Conservation (phyloP, 2,113 vertebrate genomes). For the Rhynchomys soricoides region DNA sequence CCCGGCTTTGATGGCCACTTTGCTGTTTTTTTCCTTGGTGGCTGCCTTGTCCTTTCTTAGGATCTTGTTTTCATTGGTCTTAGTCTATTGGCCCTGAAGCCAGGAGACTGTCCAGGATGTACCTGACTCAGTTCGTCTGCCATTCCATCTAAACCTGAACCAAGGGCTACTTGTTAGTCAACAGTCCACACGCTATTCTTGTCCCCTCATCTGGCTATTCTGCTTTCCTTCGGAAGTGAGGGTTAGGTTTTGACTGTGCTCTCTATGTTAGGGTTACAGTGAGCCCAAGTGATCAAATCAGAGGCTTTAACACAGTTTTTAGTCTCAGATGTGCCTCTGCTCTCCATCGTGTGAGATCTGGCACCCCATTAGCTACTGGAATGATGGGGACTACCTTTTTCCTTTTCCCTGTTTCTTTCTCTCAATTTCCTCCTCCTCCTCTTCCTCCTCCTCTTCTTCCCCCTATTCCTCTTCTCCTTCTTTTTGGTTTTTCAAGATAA, state of each 20-base stretch:
- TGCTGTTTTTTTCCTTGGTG: background rate
- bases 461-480: background rate
- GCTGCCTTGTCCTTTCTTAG: background rate
- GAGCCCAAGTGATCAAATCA: background rate
- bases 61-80: slow-evolving; percentile 12
- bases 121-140: background rate
- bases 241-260: background rate
- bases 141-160: background rate
- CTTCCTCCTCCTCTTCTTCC: background rate
- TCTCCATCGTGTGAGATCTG: background rate
- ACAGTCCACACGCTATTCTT: background rate
- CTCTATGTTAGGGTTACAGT: background rate
- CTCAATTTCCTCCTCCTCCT: background rate
- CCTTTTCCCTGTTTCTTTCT: background rate
- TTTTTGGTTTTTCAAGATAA: background rate
- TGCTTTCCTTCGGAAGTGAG: background rate
- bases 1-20: background rate
- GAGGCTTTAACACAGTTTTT: background rate
- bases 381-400: background rate
- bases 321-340: background rate
- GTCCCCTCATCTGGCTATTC: background rate
- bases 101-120: background rate
- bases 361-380: background rate
- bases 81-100: background rate
- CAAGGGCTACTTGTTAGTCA: background rate